Evolutionary conservation across 1,140 invertebrate species (phyloP).

Genomic region (Anadara kagoshimensis): DNA sequence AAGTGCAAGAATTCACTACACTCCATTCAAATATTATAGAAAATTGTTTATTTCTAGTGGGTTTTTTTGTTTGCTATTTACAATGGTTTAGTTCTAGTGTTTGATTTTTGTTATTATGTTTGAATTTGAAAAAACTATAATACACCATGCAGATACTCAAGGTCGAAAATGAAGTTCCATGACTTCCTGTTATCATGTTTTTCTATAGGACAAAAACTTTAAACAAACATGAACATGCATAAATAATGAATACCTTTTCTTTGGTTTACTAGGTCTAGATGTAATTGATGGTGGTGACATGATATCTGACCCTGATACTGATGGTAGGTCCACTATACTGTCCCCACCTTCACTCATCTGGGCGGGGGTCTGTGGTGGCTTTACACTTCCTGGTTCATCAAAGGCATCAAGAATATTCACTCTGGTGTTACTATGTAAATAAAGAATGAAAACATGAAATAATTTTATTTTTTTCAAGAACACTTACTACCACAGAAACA

Average conservation of each 20-base stretch:
- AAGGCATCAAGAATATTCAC: slow-evolving; percentile 40
- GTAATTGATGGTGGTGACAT: slow-evolving; percentile 57
- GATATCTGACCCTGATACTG: slow-evolving; percentile 54
- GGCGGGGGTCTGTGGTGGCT: slow-evolving; percentile 39
- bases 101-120: too few species aligned
- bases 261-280: slow-evolving; percentile 54
- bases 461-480: not conserved
- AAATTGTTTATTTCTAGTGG: too few species aligned
- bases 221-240: not conserved
- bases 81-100: too few species aligned
- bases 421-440: slow-evolving; percentile 33
- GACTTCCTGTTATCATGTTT: too few species aligned
- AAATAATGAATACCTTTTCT: slow-evolving; percentile 55
- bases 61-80: too few species aligned
- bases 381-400: slow-evolving; percentile 47
- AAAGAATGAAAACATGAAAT: not conserved
- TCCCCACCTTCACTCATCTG: slow-evolving; percentile 48
- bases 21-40: too few species aligned
- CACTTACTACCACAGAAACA: too few species aligned
- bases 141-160: too few species aligned
- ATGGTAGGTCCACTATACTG: slow-evolving; percentile 52
- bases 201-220: too few species aligned
- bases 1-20: too few species aligned
- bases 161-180: too few species aligned
- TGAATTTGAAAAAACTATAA: too few species aligned